A percentile compares a stretch with the other conserved stretches of the same genome.
Evolutionary conservation across 2,888 invertebrate genomes (phyloP).

Genomic region (Drosophila ezoana): DNA sequence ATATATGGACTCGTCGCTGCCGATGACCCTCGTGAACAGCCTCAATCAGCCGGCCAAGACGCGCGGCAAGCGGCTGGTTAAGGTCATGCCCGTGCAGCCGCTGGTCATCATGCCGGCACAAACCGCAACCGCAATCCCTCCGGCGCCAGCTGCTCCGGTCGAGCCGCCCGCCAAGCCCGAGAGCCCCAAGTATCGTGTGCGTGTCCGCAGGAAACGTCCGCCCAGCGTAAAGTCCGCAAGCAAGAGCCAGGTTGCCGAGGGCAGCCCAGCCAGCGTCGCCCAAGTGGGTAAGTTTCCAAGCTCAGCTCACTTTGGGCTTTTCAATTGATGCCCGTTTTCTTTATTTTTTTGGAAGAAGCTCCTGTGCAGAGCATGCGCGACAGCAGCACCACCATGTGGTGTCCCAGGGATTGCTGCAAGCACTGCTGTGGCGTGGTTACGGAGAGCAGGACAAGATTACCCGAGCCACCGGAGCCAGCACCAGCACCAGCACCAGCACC

Average conservation of each 20-base stretch:
- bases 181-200: background rate
- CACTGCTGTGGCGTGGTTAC: slow-evolving; percentile 4
- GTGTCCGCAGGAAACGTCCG: slow-evolving; percentile 7
- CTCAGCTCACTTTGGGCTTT: background rate
- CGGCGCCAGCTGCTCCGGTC: background rate
- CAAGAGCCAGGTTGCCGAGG: too few relatives aligned
- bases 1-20: background rate
- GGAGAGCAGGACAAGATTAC: background rate
- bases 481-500: background rate
- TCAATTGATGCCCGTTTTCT: background rate
- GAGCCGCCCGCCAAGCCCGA: background rate
- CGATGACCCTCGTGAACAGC: slow-evolving; percentile 12
- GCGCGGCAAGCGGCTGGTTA: slow-evolving; percentile 21
- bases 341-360: background rate
- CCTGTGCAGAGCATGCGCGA: slow-evolving; percentile 30
- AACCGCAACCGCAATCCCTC: background rate
- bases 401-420: slow-evolving; percentile 42
- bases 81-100: slow-evolving; percentile 44
- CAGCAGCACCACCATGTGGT: slow-evolving; percentile 68
- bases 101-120: slow-evolving; percentile 34
- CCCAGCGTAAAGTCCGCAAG: too few relatives aligned
- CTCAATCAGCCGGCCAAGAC: slow-evolving; percentile 18
- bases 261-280: too few relatives aligned
- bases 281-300: slow-evolving; percentile 4
- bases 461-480: background rate